Conservation (phyloP, 2,888 invertebrate species). For the Pammene aurita region DNA sequence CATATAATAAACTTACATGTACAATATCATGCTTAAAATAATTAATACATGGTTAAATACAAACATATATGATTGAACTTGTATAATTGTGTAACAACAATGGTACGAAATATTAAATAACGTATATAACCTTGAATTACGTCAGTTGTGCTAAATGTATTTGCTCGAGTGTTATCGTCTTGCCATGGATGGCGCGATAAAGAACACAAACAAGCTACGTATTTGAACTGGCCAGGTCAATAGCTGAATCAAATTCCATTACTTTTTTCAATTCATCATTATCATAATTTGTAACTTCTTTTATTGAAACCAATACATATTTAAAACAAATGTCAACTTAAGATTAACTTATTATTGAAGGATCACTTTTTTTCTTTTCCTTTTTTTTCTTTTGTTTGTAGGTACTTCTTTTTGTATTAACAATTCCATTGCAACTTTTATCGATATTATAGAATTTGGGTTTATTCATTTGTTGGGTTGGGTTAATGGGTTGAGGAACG, state of each 20-base stretch:
- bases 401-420: too few relatives aligned
- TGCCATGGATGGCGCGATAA: conserved; percentile 37
- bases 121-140: conserved; percentile 28
- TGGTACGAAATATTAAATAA: conserved; percentile 16
- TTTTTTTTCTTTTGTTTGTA: too few relatives aligned
- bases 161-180: conserved; percentile 34
- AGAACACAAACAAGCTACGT: conserved; percentile 18
- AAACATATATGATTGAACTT: too few relatives aligned
- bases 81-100: background rate
- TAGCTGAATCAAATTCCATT: conserved; percentile 26
- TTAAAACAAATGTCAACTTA: too few relatives aligned
- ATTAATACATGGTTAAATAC: background rate
- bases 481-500: too few relatives aligned
- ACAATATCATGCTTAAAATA: too few relatives aligned
- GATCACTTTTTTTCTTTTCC: too few relatives aligned
- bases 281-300: background rate
- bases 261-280: background rate
- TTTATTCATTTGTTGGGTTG: too few relatives aligned
- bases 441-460: background rate
- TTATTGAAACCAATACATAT: background rate
- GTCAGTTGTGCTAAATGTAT: conserved; percentile 23
- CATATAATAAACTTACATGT: too few relatives aligned
- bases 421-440: too few relatives aligned
- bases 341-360: too few relatives aligned
- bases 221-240: conserved; percentile 30